A percentile compares a stretch with the other conserved stretches of the same genome.
These are phyloP conservation scores for Dryas iulia DNA, from an alignment of 1,140 invertebrate species.

Conservation along the genomic window DNA sequence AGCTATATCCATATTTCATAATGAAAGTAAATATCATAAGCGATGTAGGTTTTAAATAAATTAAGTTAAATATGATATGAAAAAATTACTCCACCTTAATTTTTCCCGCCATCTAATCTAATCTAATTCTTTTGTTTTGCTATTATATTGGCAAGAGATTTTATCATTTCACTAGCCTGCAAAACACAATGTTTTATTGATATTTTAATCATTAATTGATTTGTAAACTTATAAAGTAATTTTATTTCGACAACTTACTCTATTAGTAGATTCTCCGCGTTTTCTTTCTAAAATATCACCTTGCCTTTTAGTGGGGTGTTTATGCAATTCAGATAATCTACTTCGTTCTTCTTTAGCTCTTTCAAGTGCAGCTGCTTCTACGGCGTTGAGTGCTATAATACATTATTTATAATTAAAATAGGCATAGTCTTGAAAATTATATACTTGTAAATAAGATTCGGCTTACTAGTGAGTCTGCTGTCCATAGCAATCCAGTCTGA, in stretches of 20 bases:
- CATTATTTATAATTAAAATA: neutral
- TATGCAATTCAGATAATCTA: slow-evolving; percentile 51
- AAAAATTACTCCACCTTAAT: slow-evolving; percentile 41
- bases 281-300: slow-evolving; percentile 60
- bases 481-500: slow-evolving; percentile 79
- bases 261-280: slow-evolving; percentile 49
- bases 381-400: slow-evolving; percentile 63
- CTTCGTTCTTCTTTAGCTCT: slow-evolving; percentile 64
- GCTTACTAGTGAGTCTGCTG: slow-evolving; percentile 70
- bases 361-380: slow-evolving; percentile 68
- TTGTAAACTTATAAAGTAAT: too few relatives aligned
- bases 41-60: slow-evolving; percentile 3
- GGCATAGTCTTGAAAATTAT: neutral
- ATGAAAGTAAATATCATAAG: slow-evolving; percentile 7
- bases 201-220: too few relatives aligned
- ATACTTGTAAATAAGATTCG: neutral
- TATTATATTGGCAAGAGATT: slow-evolving; percentile 60
- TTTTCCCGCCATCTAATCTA: slow-evolving; percentile 64
- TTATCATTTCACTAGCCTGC: slow-evolving; percentile 73
- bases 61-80: neutral
- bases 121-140: slow-evolving; percentile 46
- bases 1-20: slow-evolving; percentile 27
- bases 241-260: slow-evolving; percentile 51
- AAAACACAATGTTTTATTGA: too few relatives aligned
- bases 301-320: slow-evolving; percentile 47